Conservation (phyloP, 2,113 vertebrate species). For the Hippocampus abdominalis region DNA sequence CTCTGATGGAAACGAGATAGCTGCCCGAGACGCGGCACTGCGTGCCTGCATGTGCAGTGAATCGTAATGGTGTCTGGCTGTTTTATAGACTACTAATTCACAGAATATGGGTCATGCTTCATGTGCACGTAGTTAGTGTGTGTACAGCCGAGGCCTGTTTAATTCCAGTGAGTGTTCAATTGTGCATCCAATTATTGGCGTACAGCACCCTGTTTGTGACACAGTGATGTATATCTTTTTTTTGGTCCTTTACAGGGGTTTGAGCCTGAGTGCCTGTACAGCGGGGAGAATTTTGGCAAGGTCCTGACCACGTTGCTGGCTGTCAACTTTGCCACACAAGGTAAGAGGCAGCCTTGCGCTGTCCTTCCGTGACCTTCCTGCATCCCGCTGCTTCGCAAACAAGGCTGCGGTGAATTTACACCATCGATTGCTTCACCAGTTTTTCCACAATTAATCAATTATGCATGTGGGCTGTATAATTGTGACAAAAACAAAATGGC, state of each 20-base stretch:
- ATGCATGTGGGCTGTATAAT: conserved; percentile 1
- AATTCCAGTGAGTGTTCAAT: conserved; percentile 15
- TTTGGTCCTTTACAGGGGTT: conserved; percentile 77
- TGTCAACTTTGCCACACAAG: conserved; percentile 90
- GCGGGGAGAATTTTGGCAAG: conserved; percentile 86
- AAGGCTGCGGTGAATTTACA: background rate
- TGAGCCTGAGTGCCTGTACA: conserved; percentile 86
- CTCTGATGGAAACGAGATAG: conserved; percentile 54
- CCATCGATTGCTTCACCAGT: background rate
- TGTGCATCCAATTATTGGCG: conserved; percentile 23
- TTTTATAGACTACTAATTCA: conserved; percentile 35
- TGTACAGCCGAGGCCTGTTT: conserved; percentile 14
- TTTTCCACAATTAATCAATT: conserved; percentile 14
- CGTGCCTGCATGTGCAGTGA: conserved; percentile 5
- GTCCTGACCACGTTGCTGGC: conserved; percentile 84
- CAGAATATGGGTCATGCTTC: conserved; percentile 45
- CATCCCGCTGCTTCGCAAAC: background rate
- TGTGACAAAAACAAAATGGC: background rate
- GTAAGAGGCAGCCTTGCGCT: conserved; percentile 66
- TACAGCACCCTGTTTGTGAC: conserved; percentile 3
- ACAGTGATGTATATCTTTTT: background rate
- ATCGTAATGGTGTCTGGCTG: conserved; percentile 31
- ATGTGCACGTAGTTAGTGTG: conserved; percentile 35
- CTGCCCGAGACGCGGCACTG: conserved; percentile 30
- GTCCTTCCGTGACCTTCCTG: background rate